Evolutionary conservation across 1,140 invertebrate species (phyloP).

Genomic region (Macrocentrus cingulum): DNA sequence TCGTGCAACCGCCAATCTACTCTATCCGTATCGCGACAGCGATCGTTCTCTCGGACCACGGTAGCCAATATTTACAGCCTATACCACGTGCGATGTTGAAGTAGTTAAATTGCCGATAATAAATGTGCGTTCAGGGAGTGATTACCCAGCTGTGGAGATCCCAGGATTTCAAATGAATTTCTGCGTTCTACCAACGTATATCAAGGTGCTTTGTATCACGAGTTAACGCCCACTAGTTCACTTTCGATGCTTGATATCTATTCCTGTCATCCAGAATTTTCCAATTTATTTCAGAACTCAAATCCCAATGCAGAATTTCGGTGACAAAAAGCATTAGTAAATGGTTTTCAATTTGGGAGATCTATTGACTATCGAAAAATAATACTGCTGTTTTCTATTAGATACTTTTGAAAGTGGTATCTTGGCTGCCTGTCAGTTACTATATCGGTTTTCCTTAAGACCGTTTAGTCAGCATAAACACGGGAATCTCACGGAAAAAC

Average conservation of each 20-base stretch:
- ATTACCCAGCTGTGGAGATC: constrained; percentile 32
- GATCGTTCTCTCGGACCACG: constrained; percentile 46
- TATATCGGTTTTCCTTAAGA: too few relatives aligned
- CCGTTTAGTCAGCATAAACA: too few relatives aligned
- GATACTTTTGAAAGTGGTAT: too few relatives aligned
- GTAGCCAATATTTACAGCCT: constrained; percentile 51
- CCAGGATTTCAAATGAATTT: constrained; percentile 5
- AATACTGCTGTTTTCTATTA: too few relatives aligned
- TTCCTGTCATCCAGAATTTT: neutral
- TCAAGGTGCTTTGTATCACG: neutral
- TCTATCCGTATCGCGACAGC: constrained; percentile 52
- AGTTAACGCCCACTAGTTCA: constrained; percentile 9
- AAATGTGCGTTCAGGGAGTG: constrained; percentile 46
- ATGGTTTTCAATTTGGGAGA: too few relatives aligned
- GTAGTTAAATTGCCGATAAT: constrained; percentile 55
- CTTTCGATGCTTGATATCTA: constrained; percentile 22
- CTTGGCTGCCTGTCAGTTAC: too few relatives aligned
- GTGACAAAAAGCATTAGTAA: too few relatives aligned
- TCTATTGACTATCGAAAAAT: too few relatives aligned
- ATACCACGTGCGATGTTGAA: constrained; percentile 44
- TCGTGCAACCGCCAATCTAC: constrained; percentile 49
- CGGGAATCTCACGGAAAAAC: too few relatives aligned
- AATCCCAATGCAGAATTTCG: too few relatives aligned
- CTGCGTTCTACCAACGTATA: neutral
- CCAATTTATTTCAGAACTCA: too few relatives aligned